phyloP scores from a whole-genome alignment of 2,113 vertebrate genomes.

The Regulus satrapa region DNA sequence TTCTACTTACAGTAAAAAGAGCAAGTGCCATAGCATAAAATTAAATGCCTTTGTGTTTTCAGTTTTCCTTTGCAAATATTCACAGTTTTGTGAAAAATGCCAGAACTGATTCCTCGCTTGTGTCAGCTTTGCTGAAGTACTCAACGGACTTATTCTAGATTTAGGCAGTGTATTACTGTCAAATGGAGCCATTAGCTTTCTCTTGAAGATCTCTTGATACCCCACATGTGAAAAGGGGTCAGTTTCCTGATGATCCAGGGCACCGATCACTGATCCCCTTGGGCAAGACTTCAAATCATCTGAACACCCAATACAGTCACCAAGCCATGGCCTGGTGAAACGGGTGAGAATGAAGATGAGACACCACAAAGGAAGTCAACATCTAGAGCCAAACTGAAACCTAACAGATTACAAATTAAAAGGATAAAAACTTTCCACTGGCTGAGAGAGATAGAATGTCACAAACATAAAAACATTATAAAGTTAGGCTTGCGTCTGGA shows the following conservation, averaged over 20 bases:
- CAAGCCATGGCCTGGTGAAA: neutral
- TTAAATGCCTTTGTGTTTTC: neutral
- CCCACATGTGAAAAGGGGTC: neutral
- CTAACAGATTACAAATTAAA: conserved; percentile 64
- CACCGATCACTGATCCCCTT: neutral
- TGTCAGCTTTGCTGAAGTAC: neutral
- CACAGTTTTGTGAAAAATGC: neutral
- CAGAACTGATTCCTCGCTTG: neutral
- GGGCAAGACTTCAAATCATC: neutral
- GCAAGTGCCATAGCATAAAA: neutral
- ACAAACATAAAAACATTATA: conserved; percentile 75
- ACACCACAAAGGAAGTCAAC: neutral
- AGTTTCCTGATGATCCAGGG: neutral
- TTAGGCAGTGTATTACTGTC: neutral
- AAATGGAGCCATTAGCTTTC: neutral
- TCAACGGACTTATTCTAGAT: neutral
- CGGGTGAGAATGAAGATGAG: neutral
- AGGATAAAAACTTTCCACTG: conserved; percentile 58
- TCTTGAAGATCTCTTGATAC: neutral
- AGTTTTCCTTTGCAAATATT: neutral
- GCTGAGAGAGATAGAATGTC: conserved; percentile 73
- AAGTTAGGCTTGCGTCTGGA: conserved; percentile 66
- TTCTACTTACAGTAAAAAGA: neutral
- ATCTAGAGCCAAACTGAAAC: conserved; percentile 33
- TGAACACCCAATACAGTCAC: neutral